Conservation (phyloP, 1,140 invertebrate species). For the Diabrotica undecimpunctata region DNA sequence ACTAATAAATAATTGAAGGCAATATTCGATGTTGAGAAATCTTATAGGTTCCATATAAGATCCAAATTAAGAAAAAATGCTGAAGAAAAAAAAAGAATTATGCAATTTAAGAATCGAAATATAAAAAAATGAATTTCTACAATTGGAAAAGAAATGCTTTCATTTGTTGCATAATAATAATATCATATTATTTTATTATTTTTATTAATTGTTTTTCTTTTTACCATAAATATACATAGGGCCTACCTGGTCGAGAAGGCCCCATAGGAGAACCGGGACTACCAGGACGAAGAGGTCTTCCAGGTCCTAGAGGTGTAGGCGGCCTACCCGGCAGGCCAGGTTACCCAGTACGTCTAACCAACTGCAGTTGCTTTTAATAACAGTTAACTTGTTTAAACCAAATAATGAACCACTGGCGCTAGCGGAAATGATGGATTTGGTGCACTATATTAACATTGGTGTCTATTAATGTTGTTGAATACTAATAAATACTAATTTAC, state of each 20-base stretch:
- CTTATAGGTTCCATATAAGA: too few relatives aligned
- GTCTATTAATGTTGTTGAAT: not conserved
- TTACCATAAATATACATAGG: constrained; percentile 9
- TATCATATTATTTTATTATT: not conserved
- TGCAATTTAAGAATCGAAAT: too few relatives aligned
- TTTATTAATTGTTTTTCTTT: not conserved
- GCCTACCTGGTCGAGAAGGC: constrained; percentile 35
- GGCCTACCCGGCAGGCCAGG: constrained; percentile 37
- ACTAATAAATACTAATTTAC: not conserved
- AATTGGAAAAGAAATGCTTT: too few relatives aligned
- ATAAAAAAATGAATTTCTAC: too few relatives aligned
- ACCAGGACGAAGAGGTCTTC: constrained; percentile 39
- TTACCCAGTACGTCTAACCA: constrained; percentile 33
- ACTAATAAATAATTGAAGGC: too few relatives aligned
- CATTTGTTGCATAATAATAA: too few relatives aligned
- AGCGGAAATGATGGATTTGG: constrained; percentile 6
- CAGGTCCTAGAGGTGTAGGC: constrained; percentile 41
- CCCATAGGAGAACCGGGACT: constrained; percentile 39
- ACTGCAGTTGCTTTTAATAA: not conserved
- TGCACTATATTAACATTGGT: not conserved
- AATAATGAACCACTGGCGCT: too few relatives aligned
- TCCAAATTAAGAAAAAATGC: too few relatives aligned
- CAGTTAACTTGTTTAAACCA: too few relatives aligned
- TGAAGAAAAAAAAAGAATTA: too few relatives aligned
- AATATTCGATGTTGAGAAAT: too few relatives aligned